Percentiles rank a stretch among this genome's conserved stretches.
Conservation (phyloP, 2,888 invertebrate genomes). For the Protonemura montana region DNA sequence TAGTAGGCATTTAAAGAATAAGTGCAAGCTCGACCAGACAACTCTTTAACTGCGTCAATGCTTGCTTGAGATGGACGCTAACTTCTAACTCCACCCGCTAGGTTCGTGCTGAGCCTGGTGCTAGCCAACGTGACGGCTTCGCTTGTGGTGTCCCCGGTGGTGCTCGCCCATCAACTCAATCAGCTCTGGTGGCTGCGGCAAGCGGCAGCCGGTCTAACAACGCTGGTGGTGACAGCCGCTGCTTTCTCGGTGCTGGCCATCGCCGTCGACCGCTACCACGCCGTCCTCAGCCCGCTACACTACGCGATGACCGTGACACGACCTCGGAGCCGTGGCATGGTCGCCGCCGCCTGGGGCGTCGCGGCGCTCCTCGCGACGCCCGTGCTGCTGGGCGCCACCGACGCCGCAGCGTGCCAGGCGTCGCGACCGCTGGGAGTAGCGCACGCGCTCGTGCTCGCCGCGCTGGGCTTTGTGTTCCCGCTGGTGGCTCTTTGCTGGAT, state of each 20-base stretch:
- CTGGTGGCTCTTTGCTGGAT: constrained; percentile 60
- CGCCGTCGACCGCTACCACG: constrained; percentile 62
- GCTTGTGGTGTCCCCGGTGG: constrained; percentile 59
- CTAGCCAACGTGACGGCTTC: constrained; percentile 61
- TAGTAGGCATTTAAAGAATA: too few species aligned
- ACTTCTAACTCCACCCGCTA: constrained; percentile 50
- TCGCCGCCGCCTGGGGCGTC: constrained; percentile 58
- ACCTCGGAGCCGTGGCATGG: constrained; percentile 58
- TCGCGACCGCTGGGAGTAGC: constrained; percentile 1
- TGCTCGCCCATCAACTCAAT: constrained; percentile 57
- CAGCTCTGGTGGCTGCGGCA: constrained; percentile 55
- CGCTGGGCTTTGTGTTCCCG: constrained; percentile 61
- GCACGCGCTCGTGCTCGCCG: constrained; percentile 58
- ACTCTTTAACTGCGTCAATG: too few species aligned
- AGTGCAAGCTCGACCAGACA: too few species aligned
- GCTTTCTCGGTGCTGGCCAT: constrained; percentile 62
- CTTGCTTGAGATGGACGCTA: too few species aligned
- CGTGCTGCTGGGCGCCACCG: constrained; percentile 49
- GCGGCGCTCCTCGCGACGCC: constrained; percentile 57
- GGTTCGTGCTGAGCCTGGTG: constrained; percentile 63
- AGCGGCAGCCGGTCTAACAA: constrained; percentile 57
- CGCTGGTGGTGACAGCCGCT: constrained; percentile 60
- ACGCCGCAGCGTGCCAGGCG: constrained; percentile 14
- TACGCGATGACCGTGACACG: constrained; percentile 63
- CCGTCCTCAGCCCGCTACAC: constrained; percentile 63